Conservation (phyloP, 2,888 invertebrate species). For the Lithophane socia region DNA sequence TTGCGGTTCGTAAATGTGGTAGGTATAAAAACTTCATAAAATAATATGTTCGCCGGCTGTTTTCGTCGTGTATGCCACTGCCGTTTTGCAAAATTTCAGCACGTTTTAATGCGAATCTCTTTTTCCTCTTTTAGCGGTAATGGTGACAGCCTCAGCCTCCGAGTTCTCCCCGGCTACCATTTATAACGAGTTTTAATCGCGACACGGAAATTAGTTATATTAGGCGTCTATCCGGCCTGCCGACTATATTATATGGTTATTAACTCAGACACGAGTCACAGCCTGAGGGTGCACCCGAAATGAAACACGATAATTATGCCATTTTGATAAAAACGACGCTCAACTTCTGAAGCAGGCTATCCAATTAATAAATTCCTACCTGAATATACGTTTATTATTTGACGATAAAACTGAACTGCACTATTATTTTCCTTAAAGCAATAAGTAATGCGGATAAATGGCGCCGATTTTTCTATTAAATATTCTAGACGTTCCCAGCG, state of each 20-base stretch:
- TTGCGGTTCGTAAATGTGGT: slow-evolving; percentile 52
- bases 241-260: slow-evolving; percentile 78
- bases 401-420: slow-evolving; percentile 46
- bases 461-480: slow-evolving; percentile 79
- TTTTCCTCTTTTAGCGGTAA: slow-evolving; percentile 81
- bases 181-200: slow-evolving; percentile 85
- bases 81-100: slow-evolving; percentile 75
- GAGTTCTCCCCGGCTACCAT: slow-evolving; percentile 76
- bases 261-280: slow-evolving; percentile 73
- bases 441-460: slow-evolving; percentile 71
- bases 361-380: slow-evolving; percentile 64
- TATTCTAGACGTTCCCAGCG: slow-evolving; percentile 61
- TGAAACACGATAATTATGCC: slow-evolving; percentile 66
- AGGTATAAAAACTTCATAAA: slow-evolving; percentile 58
- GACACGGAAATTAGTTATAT: slow-evolving; percentile 83
- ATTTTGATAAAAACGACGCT: slow-evolving; percentile 63
- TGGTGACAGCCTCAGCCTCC: slow-evolving; percentile 78
- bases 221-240: slow-evolving; percentile 75
- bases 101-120: slow-evolving; percentile 77
- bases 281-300: slow-evolving; percentile 66
- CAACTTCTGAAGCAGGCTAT: slow-evolving; percentile 44
- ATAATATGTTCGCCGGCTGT: slow-evolving; percentile 51
- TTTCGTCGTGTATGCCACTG: slow-evolving; percentile 46
- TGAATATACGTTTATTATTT: slow-evolving; percentile 51
- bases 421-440: slow-evolving; percentile 37